Evolutionary conservation across 2,113 vertebrate genomes (phyloP).

Genomic region (Phodopus roborovskii): DNA sequence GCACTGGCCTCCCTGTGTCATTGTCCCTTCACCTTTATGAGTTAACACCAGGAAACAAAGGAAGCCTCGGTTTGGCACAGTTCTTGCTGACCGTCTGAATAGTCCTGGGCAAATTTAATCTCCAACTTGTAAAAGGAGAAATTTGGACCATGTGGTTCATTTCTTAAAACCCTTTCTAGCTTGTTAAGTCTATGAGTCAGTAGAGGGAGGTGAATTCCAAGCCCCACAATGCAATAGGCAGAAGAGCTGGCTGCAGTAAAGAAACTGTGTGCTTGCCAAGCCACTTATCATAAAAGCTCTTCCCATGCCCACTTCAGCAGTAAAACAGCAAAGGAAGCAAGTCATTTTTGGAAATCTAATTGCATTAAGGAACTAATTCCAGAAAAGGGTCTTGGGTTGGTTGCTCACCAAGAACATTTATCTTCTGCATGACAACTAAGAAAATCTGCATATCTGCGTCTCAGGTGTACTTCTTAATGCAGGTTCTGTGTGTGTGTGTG

Average conservation of each 20-base stretch:
- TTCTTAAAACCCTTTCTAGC: constrained; percentile 40
- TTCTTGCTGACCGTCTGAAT: neutral
- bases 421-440: neutral
- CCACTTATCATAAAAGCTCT: constrained; percentile 45
- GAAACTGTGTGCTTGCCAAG: neutral
- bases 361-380: constrained; percentile 66
- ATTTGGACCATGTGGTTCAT: neutral
- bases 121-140: constrained; percentile 20
- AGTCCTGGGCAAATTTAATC: neutral
- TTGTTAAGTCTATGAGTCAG: neutral
- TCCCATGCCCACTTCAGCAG: constrained; percentile 8
- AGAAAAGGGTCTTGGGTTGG: constrained; percentile 58
- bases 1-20: neutral
- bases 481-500: neutral
- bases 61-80: neutral
- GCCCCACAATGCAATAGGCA: neutral
- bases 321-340: constrained; percentile 53
- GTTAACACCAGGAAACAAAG: neutral
- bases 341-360: constrained; percentile 72
- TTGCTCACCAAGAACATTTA: neutral
- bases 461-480: neutral
- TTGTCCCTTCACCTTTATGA: neutral
- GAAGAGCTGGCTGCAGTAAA: neutral
- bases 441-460: neutral
- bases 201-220: neutral